phyloP scores from a whole-genome alignment of 2,113 vertebrate species.

The Caloenas nicobarica region DNA sequence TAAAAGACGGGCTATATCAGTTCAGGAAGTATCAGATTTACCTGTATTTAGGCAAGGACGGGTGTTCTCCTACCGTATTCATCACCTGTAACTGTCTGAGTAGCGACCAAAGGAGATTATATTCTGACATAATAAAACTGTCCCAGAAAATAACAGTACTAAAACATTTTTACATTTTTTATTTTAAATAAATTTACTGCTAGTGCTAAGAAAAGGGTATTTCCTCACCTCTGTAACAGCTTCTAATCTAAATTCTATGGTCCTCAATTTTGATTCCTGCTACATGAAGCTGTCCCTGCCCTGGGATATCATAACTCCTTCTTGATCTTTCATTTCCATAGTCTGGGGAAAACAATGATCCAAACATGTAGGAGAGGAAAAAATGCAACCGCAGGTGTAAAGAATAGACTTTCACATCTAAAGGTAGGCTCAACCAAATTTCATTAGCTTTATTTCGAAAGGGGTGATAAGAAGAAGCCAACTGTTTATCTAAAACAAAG shows the following conservation, averaged over 20 bases:
- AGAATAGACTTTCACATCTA: not conserved
- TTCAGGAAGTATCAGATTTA: not conserved
- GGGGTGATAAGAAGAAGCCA: not conserved
- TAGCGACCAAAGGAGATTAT: not conserved
- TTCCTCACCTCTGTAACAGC: not conserved
- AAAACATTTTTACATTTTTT: not conserved
- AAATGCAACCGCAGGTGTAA: not conserved
- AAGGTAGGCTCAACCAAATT: not conserved
- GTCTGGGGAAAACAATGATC: not conserved
- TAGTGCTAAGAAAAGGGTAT: not conserved
- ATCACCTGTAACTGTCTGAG: not conserved
- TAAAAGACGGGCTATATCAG: not conserved
- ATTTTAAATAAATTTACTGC: not conserved
- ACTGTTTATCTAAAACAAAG: not conserved
- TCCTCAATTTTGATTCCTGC: not conserved
- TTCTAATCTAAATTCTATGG: not conserved
- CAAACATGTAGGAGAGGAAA: not conserved
- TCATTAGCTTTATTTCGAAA: not conserved
- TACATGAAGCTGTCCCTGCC: not conserved
- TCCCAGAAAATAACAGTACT: not conserved
- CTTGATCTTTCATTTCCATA: not conserved
- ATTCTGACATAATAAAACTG: not conserved
- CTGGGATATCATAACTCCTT: not conserved
- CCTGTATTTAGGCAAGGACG: not conserved
- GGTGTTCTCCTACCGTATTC: not conserved